Conservation (phyloP, 2,797 vertebrate species). For the Pyrocephalus nanus region DNA sequence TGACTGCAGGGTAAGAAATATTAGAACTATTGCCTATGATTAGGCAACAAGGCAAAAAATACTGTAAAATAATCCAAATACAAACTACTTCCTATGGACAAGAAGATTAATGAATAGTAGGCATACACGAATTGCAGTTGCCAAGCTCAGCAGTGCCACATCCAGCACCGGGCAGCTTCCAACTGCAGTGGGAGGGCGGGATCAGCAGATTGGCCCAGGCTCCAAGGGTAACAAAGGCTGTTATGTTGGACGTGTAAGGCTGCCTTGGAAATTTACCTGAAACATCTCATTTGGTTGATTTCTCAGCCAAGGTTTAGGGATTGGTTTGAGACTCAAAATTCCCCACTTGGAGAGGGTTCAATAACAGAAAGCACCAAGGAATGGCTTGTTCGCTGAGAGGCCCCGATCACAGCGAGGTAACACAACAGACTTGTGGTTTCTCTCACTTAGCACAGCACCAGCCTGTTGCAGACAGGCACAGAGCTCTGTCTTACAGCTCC, state of each 20-base stretch:
- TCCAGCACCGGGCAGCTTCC: neutral
- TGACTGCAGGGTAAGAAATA: neutral
- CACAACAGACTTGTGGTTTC: neutral
- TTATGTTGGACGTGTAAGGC: neutral
- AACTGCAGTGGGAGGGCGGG: fast-evolving
- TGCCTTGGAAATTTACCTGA: neutral
- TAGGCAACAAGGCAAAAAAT: neutral
- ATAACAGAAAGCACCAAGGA: neutral
- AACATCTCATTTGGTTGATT: neutral
- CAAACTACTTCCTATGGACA: neutral
- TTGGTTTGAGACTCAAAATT: neutral
- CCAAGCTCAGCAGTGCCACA: neutral
- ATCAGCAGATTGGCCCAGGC: neutral
- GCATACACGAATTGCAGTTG: neutral
- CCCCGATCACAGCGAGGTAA: fast-evolving
- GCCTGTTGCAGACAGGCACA: neutral
- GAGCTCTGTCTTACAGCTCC: neutral
- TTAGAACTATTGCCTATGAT: neutral
- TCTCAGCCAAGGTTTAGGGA: neutral
- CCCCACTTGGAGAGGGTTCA: neutral
- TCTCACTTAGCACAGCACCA: neutral
- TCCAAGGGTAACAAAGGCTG: neutral
- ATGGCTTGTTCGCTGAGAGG: neutral
- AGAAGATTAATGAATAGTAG: neutral
- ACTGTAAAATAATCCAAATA: neutral